Evolutionary conservation across 2,888 invertebrate species (phyloP).

Genomic region (Ichneumoninae sp.): DNA sequence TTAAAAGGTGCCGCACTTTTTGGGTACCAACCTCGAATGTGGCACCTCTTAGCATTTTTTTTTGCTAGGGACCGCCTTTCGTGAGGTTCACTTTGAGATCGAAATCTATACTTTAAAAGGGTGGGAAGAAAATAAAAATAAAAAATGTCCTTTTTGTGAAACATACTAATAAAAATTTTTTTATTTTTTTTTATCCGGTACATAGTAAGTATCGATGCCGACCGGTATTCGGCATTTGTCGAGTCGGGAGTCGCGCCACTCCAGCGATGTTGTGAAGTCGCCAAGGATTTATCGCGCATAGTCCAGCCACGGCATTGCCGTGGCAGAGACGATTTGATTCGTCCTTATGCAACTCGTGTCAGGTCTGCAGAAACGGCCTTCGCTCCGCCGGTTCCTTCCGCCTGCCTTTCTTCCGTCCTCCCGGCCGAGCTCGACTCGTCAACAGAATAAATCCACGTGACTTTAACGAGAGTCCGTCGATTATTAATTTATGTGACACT

Average conservation of each 20-base stretch:
- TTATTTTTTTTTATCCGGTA: too few relatives aligned
- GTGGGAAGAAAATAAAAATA: too few relatives aligned
- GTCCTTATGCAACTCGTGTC: conserved; percentile 41
- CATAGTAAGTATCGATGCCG: not conserved
- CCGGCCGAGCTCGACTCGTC: not conserved
- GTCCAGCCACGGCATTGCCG: conserved; percentile 2
- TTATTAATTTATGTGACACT: conserved; percentile 58
- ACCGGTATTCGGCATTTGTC: not conserved
- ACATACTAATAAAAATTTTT: too few relatives aligned
- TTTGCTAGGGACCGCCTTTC: too few relatives aligned
- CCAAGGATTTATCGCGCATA: conserved; percentile 8
- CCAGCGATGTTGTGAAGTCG: not conserved
- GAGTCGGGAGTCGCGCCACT: not conserved
- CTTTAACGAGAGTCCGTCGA: conserved; percentile 40
- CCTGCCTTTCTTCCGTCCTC: conserved; percentile 24
- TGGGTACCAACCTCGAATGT: too few relatives aligned
- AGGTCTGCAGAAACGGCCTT: conserved; percentile 18
- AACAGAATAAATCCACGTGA: conserved; percentile 34
- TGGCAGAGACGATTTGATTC: conserved; percentile 33
- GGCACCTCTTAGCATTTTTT: too few relatives aligned
- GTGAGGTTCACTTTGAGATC: too few relatives aligned
- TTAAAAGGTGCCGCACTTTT: too few relatives aligned
- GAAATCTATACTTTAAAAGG: too few relatives aligned
- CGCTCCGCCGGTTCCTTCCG: conserved; percentile 37
- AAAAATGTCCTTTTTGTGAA: too few relatives aligned